Percentiles rank a stretch among this genome's conserved stretches.
Conservation (phyloP, 2,888 invertebrate genomes). For the Falcaria lacertinaria region DNA sequence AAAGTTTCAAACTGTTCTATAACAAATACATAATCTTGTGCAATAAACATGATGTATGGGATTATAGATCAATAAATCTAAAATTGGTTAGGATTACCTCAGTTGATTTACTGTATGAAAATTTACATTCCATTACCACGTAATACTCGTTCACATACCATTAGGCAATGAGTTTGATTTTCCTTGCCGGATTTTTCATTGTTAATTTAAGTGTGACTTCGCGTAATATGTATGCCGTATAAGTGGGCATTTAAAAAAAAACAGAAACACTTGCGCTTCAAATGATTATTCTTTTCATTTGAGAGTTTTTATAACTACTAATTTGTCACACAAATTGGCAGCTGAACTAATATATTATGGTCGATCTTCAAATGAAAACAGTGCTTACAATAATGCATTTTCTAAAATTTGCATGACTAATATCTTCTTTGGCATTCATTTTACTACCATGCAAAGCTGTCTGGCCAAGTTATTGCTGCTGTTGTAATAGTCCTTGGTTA, state of each 20-base stretch:
- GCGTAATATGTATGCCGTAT: too few relatives aligned
- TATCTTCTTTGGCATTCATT: constrained; percentile 29
- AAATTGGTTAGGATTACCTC: constrained; percentile 13
- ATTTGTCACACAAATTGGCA: too few relatives aligned
- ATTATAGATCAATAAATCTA: constrained; percentile 23
- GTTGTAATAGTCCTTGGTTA: constrained; percentile 10
- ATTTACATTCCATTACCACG: constrained; percentile 22
- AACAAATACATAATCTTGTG: constrained; percentile 44
- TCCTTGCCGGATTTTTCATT: not conserved
- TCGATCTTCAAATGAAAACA: constrained; percentile 7
- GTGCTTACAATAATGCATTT: constrained; percentile 14
- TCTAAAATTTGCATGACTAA: constrained; percentile 30
- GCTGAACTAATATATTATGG: not conserved
- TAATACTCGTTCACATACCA: constrained; percentile 8
- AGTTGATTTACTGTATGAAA: constrained; percentile 16
- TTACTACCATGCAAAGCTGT: constrained; percentile 21
- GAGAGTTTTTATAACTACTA: too few relatives aligned
- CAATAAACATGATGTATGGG: constrained; percentile 49
- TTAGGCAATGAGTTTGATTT: not conserved
- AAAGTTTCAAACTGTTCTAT: constrained; percentile 27
- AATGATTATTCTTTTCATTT: too few relatives aligned
- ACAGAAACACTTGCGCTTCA: too few relatives aligned
- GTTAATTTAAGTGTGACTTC: too few relatives aligned
- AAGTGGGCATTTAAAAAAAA: too few relatives aligned
- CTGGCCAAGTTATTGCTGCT: constrained; percentile 8